Conservation (phyloP, 2,888 invertebrate species). For the Phengaris alcon region DNA sequence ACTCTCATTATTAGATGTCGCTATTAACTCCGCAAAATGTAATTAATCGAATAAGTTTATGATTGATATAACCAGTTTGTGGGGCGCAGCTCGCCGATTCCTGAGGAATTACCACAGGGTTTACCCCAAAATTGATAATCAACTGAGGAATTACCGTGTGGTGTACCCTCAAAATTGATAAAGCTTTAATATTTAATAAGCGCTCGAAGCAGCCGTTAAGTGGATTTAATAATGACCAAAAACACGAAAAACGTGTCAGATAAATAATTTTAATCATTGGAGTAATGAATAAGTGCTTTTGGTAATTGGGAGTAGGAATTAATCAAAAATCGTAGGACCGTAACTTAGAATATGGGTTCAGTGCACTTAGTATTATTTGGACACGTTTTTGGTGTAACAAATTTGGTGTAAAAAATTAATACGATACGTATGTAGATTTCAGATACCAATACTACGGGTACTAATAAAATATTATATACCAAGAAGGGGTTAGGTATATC, state of each 20-base stretch:
- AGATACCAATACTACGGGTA: no score
- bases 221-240: conserved; percentile 16
- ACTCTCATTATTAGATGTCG: conserved; percentile 74
- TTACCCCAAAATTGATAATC: no score
- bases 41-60: conserved; percentile 80
- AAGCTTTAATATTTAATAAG: conserved; percentile 35
- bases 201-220: conserved; percentile 17
- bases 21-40: conserved; percentile 80
- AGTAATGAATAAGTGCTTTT: conserved; percentile 21
- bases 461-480: no score
- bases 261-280: conserved; percentile 22
- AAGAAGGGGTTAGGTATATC: no score
- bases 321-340: not conserved
- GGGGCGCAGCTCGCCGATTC: conserved; percentile 78
- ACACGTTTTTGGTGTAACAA: no score
- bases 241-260: conserved; percentile 25
- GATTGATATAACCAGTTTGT: conserved; percentile 80
- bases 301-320: conserved; percentile 21
- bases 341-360: not conserved
- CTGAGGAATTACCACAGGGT: conserved; percentile 41
- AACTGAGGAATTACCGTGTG: conserved; percentile 60
- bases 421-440: no score
- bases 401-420: no score
- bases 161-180: conserved; percentile 76
- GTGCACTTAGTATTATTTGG: not conserved